Base-by-base conservation (phyloP, 2,113 vertebrate genomes). In the Maccullochella peelii region DNA sequence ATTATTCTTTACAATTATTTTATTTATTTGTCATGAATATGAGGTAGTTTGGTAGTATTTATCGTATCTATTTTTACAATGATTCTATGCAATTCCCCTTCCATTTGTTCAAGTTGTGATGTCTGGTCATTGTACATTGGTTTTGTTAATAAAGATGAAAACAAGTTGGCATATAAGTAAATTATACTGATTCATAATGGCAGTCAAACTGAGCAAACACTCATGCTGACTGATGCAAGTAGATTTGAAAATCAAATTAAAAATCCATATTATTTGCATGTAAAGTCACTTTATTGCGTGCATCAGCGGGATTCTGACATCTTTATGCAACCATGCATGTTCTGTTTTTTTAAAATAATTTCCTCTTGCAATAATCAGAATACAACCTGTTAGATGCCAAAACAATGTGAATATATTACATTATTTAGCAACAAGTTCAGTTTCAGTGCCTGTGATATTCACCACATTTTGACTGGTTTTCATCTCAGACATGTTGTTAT, bases 231-330 rank as follows among this genome's bases (percentile, higher is more conserved):
- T 58, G 21, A 49, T 30, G 16, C 1, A 66, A 42, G 11, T 23
- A 2, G 8, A 44, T 36, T 12, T 15, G 10, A 68, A 70, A 72
- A 65, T 1, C 18, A 42, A 49, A 54, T 8, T 0, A 21, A 15
- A 61, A 36, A 47, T 67, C 11, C 36, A 21, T 21, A 55, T 50
- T 1, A 62, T 33, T 62, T 49, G 4, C 25, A 50, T 25, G 2
- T 69, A 87, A 73, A 63, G 8, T 70, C 55, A 50, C 58, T 85
- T 88, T 82, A 85, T 74, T 88, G 15, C 59, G 76, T 55, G 33
- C 6, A 72, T 61, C 76, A 67, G 52, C 70, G 66, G 21, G 27
- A 73, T n/a, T 68, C 55, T 70, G 55, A 80, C 67, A 33, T 63
- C 30, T 40, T 23, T 61, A 58, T 72, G 66, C 71, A 66, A 8